phyloP scores from a whole-genome alignment of 2,888 invertebrate species.

The Euzophera pinguis region DNA sequence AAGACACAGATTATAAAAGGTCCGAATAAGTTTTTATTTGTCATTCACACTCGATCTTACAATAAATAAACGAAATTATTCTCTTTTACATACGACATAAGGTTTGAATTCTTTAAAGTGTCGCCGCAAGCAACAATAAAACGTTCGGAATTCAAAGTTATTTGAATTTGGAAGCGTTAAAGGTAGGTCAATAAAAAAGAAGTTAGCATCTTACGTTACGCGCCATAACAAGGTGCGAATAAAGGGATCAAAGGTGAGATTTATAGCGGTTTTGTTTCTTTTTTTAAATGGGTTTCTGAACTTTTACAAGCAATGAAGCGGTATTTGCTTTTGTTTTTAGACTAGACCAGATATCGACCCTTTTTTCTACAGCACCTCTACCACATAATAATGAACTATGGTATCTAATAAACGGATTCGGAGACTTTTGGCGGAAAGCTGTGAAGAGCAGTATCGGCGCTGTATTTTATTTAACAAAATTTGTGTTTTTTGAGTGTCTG shows the following conservation, averaged over 20 bases:
- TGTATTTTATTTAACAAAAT: too few species aligned
- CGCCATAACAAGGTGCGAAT: conserved; percentile 58
- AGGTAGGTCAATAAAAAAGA: conserved; percentile 76
- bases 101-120: conserved; percentile 25
- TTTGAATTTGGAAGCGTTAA: conserved; percentile 67
- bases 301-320: conserved; percentile 7
- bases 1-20: conserved; percentile 28
- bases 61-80: conserved; percentile 26
- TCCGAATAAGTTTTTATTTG: conserved; percentile 69
- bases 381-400: too few species aligned
- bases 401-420: too few species aligned
- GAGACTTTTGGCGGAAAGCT: too few species aligned
- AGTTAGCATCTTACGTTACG: conserved; percentile 72
- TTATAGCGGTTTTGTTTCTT: conserved; percentile 20
- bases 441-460: too few species aligned
- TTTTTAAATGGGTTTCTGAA: conserved; percentile 13
- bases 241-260: conserved; percentile 48
- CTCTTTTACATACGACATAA: conserved; percentile 26
- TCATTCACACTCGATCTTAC: conserved; percentile 50
- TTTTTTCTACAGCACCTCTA: too few species aligned
- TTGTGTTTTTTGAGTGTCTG: too few species aligned
- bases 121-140: conserved; percentile 49
- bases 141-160: conserved; percentile 71
- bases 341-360: neutral
- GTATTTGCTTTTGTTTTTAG: neutral